Percentiles rank a stretch among this genome's conserved stretches.
Conservation (phyloP, 2,888 invertebrate genomes). For the Anarsia innoxiella region DNA sequence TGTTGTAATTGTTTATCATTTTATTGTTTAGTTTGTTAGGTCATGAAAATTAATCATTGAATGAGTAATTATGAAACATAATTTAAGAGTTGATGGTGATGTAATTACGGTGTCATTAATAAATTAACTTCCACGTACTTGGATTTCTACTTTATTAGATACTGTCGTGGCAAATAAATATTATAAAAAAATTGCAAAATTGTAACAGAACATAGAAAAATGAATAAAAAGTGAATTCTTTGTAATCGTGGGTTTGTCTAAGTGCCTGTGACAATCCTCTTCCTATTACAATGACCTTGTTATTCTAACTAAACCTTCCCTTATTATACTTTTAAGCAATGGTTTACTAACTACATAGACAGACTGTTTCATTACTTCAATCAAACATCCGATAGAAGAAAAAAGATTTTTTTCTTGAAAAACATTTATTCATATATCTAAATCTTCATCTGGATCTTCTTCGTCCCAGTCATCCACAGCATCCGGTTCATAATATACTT, state of each 20-base stretch:
- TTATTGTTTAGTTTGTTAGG: slow-evolving; percentile 56
- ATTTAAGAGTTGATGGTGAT: slow-evolving; percentile 66
- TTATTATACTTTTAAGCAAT: too few species aligned
- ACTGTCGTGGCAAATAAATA: slow-evolving; percentile 62
- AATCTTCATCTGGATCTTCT: slow-evolving; percentile 91
- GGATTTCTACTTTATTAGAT: slow-evolving; percentile 71
- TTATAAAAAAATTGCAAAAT: slow-evolving; percentile 68
- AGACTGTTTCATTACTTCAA: too few species aligned
- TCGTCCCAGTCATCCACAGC: slow-evolving; percentile 88
- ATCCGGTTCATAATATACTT: slow-evolving; percentile 85
- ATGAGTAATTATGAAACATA: slow-evolving; percentile 59
- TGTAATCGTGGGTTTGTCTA: slow-evolving; percentile 58
- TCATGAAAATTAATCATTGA: slow-evolving; percentile 62
- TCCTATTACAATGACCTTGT: background rate
- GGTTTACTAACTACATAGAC: too few species aligned
- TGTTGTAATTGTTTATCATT: slow-evolving; percentile 50
- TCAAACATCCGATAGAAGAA: too few species aligned
- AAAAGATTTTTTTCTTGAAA: too few species aligned
- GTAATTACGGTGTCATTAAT: slow-evolving; percentile 67
- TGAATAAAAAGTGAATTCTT: slow-evolving; percentile 72
- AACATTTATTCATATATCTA: slow-evolving; percentile 74
- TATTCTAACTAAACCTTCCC: too few species aligned
- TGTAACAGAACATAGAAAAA: slow-evolving; percentile 70
- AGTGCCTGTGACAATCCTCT: slow-evolving; percentile 10
- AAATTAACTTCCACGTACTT: slow-evolving; percentile 69